Base-by-base conservation (phyloP, 2,888 invertebrate species). In the Eupithecia abbreviata region DNA sequence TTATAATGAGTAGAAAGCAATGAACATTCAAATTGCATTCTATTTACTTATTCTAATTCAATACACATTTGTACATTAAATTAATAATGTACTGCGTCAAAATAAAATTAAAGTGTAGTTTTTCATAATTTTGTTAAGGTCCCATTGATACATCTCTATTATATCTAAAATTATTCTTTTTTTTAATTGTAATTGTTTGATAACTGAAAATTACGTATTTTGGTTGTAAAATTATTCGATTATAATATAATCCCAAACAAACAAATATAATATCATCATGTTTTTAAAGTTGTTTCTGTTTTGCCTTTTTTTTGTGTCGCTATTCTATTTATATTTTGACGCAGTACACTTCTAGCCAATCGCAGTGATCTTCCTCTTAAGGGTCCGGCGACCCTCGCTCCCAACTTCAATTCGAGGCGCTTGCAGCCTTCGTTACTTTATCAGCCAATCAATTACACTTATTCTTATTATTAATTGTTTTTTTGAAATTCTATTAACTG, bases 21-120 rank as follows among this genome's bases (percentile, higher is more conserved):
- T 62, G 4, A 62, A 30, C 2, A 62, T 12, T 30, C 4, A 62
- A 18, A 62, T 62, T 62, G 30, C 62, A 62, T 62, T 30, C 30
- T 62, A 62, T 42, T 66, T 66, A 42, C 66, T 66, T 66, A 66
- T 66, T 65, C 65, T 65, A 41, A 65, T 13, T 66, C 41, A 66
- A 15, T 66, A 66, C 62, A 62, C 42, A 66, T 66, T 42, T 66
- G 66, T 66, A 66, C 66, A 66, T 66, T 41, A 13, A 42, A 15
- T 15, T 66, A 15, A 13, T 42, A 30, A 15, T 42, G 12, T 7
- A 15, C 0, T 42, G 66, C 66, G 42, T 7, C 30, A 12, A 66
- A 66, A 66, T 66, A 42, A 66, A 66, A 62, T 4, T 3, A 1
- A 51, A 4, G 0, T 51, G 15, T 2, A 51, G 13, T 4, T 15